Evolutionary conservation across 2,888 invertebrate genomes (phyloP).

Genomic region (Eupithecia inturbata): DNA sequence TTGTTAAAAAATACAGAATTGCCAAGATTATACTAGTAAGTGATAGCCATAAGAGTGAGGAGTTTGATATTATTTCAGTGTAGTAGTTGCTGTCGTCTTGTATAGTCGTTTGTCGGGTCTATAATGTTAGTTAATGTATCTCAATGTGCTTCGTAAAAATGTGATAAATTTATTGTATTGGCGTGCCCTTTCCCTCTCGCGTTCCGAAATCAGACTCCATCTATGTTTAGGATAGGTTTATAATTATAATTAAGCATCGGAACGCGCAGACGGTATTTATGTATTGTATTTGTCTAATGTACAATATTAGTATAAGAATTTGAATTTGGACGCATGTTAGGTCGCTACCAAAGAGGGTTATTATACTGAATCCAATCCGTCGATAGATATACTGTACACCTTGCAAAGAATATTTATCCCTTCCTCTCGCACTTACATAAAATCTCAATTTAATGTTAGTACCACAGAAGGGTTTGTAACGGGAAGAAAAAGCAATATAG

Average conservation of each 20-base stretch:
- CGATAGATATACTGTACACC: constrained; percentile 32
- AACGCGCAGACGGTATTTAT: constrained; percentile 13
- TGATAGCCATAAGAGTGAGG: constrained; percentile 36
- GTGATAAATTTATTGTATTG: constrained; percentile 44
- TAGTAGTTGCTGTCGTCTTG: constrained; percentile 36
- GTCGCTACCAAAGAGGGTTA: constrained; percentile 33
- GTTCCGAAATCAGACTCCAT: constrained; percentile 26
- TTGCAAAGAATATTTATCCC: constrained; percentile 12
- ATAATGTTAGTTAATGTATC: constrained; percentile 34
- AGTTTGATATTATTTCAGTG: constrained; percentile 42
- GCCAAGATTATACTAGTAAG: constrained; percentile 50
- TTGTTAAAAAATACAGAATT: constrained; percentile 50
- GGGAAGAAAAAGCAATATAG: not conserved
- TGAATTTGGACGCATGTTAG: constrained; percentile 24
- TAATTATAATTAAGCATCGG: constrained; percentile 1
- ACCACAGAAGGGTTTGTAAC: constrained; percentile 8
- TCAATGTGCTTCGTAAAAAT: constrained; percentile 47
- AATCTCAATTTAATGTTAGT: constrained; percentile 29
- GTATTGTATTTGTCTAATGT: constrained; percentile 53
- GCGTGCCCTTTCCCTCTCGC: constrained; percentile 25
- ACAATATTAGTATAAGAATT: constrained; percentile 59
- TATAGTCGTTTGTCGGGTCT: constrained; percentile 44
- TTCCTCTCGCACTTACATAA: constrained; percentile 17
- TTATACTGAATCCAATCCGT: constrained; percentile 37
- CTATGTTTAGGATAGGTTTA: constrained; percentile 12